Percentiles rank a stretch among this genome's conserved stretches.
Evolutionary conservation across 2,888 invertebrate species (phyloP).

Genomic region (Chydorus sphaericus): DNA sequence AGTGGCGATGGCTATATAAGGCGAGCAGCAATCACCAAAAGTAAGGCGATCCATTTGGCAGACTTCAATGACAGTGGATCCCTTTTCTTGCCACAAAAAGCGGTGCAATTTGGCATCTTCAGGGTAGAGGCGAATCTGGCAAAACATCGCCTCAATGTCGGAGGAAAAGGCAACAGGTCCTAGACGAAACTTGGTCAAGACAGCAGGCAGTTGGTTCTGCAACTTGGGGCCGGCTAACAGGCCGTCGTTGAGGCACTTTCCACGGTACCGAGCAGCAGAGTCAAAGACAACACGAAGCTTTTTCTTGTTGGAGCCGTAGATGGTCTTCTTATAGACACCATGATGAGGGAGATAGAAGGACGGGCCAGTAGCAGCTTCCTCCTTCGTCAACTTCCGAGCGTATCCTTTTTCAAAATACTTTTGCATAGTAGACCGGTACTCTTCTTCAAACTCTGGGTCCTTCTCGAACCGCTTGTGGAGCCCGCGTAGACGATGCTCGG

Average conservation of each 20-base stretch:
- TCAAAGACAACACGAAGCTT: slow-evolving; percentile 17
- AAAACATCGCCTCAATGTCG: slow-evolving; percentile 18
- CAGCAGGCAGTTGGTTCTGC: not conserved
- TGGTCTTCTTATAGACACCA: slow-evolving; percentile 11
- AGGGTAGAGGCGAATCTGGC: slow-evolving; percentile 10
- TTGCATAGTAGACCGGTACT: slow-evolving; percentile 14
- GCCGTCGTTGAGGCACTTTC: slow-evolving; percentile 15
- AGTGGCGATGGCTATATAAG: slow-evolving; percentile 14
- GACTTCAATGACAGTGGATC: not conserved
- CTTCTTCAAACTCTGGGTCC: slow-evolving; percentile 10
- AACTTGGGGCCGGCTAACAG: slow-evolving; percentile 15
- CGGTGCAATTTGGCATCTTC: slow-evolving; percentile 13
- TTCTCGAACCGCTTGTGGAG: slow-evolving; percentile 14
- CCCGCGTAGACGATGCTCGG: slow-evolving; percentile 11
- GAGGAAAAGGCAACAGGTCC: slow-evolving; percentile 11
- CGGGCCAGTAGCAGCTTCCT: not conserved
- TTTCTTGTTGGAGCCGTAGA: slow-evolving; percentile 12
- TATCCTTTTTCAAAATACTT: slow-evolving; percentile 17
- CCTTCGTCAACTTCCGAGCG: slow-evolving; percentile 10
- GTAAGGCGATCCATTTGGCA: slow-evolving; percentile 9
- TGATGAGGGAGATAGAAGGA: slow-evolving; percentile 17
- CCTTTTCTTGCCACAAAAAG: slow-evolving; percentile 14
- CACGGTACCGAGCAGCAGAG: slow-evolving; percentile 12
- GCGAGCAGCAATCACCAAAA: slow-evolving; percentile 17
- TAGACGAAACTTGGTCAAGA: slow-evolving; percentile 11